A percentile compares a stretch with the other conserved stretches of the same genome.
Evolutionary conservation across 2,113 vertebrate species (phyloP).

Genomic region (Corydoras sp.): DNA sequence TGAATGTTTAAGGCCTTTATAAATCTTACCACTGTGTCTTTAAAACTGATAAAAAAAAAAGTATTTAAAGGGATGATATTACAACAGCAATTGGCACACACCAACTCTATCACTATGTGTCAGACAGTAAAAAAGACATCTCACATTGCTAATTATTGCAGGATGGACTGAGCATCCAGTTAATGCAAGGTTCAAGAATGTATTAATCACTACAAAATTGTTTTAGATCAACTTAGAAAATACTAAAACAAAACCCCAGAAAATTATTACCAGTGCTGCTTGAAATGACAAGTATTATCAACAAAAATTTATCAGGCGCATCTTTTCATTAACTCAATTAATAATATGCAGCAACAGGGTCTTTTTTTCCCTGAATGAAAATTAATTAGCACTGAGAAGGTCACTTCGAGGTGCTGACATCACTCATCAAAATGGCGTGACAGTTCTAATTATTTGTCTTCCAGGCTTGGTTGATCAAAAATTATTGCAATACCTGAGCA

Average conservation of each 20-base stretch:
- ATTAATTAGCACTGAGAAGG: slow-evolving; percentile 99
- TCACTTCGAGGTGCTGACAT: slow-evolving; percentile 99
- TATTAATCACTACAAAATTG: slow-evolving; percentile 85
- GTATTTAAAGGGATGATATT: too few relatives aligned
- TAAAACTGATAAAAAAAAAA: too few relatives aligned
- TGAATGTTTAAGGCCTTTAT: too few relatives aligned
- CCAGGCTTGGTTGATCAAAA: slow-evolving; percentile 99
- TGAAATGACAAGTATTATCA: slow-evolving; percentile 99
- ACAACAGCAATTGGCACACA: slow-evolving; percentile 5
- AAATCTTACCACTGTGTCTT: too few relatives aligned
- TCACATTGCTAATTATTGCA: slow-evolving; percentile 47
- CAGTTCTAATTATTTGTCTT: slow-evolving; percentile 99
- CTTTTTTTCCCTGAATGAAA: slow-evolving; percentile 99
- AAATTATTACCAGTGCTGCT: slow-evolving; percentile 93
- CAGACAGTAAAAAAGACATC: slow-evolving; percentile 31
- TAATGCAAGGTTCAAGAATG: slow-evolving; percentile 54
- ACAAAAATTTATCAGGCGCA: slow-evolving; percentile 99
- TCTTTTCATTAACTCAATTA: slow-evolving; percentile 99
- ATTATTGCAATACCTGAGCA: slow-evolving; percentile 99
- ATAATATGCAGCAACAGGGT: slow-evolving; percentile 99
- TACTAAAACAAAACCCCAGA: slow-evolving; percentile 89
- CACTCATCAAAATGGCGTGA: slow-evolving; percentile 99
- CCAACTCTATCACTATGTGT: neutral
- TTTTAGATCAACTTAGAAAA: slow-evolving; percentile 94
- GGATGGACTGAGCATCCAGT: slow-evolving; percentile 49